Evolutionary conservation across 2,888 invertebrate genomes (phyloP).

Genomic region (Acheta domesticus): DNA sequence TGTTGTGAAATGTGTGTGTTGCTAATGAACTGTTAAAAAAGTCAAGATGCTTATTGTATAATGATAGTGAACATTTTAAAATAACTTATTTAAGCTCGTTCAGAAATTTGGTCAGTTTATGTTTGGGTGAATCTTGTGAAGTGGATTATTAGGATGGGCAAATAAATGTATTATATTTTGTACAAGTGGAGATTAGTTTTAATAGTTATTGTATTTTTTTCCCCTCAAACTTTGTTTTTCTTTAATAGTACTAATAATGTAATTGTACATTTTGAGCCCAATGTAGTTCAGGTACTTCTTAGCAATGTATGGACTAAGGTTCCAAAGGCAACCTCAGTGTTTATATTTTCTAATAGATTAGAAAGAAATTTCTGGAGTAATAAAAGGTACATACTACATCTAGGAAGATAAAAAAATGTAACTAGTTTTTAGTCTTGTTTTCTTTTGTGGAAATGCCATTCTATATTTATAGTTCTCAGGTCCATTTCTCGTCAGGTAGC

Average conservation of each 20-base stretch:
- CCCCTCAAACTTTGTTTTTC: background rate
- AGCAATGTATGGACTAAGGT: conserved; percentile 3
- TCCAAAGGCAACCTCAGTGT: background rate
- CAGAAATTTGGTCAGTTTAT: background rate
- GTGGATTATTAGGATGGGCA: background rate
- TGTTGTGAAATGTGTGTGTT: background rate
- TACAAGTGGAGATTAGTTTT: background rate
- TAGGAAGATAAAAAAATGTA: no score
- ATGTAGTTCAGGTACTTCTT: background rate
- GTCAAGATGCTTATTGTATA: background rate
- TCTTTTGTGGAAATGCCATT: no score
- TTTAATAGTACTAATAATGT: background rate
- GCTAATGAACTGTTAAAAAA: background rate
- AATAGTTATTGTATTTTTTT: background rate
- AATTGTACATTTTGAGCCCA: background rate
- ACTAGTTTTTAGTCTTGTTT: no score
- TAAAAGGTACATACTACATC: conserved; percentile 5
- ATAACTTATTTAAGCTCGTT: conserved; percentile 7
- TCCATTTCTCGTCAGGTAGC: no score
- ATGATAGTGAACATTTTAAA: background rate
- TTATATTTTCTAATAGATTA: conserved; percentile 11
- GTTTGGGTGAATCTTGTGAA: background rate
- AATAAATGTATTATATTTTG: background rate
- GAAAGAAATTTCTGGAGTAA: background rate
- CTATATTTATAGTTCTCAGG: no score